A percentile compares a stretch with the other conserved stretches of the same genome.
phyloP scores from a whole-genome alignment of 2,113 vertebrate genomes.

The Elephas maximus region DNA sequence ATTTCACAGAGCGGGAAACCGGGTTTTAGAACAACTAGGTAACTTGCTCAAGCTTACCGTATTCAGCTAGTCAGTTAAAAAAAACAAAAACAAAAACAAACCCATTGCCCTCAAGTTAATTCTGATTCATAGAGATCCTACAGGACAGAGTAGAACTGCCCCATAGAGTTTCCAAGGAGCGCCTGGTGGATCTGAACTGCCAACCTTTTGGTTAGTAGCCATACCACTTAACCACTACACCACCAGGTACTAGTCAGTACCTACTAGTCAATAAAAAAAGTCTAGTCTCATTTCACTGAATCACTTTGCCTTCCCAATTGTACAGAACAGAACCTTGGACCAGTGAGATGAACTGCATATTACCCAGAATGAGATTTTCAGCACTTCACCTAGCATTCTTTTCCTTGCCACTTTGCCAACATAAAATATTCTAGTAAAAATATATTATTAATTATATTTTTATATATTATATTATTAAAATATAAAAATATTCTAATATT shows the following conservation, averaged over 20 bases:
- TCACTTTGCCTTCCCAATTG: neutral
- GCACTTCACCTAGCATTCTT: neutral
- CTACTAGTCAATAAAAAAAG: neutral
- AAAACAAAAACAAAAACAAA: too few relatives aligned
- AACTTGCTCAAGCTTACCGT: neutral
- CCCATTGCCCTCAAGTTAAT: too few relatives aligned
- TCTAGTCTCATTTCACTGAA: neutral
- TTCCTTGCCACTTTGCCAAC: neutral
- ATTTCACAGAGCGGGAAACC: slow-evolving; percentile 51
- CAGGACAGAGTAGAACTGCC: too few relatives aligned
- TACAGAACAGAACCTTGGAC: neutral
- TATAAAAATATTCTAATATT: neutral
- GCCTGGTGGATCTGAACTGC: too few relatives aligned
- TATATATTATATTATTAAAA: too few relatives aligned
- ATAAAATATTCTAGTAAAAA: slow-evolving; percentile 23
- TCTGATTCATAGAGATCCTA: too few relatives aligned
- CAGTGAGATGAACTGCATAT: neutral
- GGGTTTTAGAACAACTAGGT: slow-evolving; percentile 54
- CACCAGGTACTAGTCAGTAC: too few relatives aligned
- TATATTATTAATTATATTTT: too few relatives aligned
- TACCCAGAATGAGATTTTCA: neutral
- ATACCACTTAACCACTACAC: too few relatives aligned
- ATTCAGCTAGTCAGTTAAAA: neutral
- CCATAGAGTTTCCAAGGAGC: too few relatives aligned
- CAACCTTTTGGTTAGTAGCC: too few relatives aligned